Percentiles rank a stretch among this genome's conserved stretches.
These are phyloP conservation scores for Lampropteryx suffumata DNA, from an alignment of 2,888 invertebrate species.

Conservation along the genomic window DNA sequence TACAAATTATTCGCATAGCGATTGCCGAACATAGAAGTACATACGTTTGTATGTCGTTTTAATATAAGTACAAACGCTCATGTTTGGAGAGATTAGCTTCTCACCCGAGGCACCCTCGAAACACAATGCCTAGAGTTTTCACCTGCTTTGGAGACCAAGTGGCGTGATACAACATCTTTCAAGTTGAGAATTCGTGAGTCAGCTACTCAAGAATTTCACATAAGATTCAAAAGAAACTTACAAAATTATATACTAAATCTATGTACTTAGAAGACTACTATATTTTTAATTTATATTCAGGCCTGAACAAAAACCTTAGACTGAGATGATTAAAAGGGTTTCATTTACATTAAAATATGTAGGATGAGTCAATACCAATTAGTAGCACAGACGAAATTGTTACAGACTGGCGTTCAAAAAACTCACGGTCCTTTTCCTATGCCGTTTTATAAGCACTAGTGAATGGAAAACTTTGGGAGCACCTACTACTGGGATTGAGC, in stretches of 20 bases:
- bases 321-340: background rate
- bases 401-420: too few species aligned
- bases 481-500: too few species aligned
- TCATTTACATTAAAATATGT: slow-evolving; percentile 1
- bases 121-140: slow-evolving; percentile 15
- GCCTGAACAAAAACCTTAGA: background rate
- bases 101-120: slow-evolving; percentile 1
- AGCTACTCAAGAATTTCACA: background rate
- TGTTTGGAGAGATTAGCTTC: background rate
- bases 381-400: background rate
- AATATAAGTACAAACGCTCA: too few species aligned
- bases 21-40: too few species aligned
- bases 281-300: background rate
- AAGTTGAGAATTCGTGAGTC: slow-evolving; percentile 1
- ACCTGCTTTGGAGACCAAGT: slow-evolving; percentile 14
- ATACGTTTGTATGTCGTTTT: too few species aligned
- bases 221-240: too few species aligned
- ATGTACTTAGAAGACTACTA: background rate
- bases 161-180: slow-evolving; percentile 10
- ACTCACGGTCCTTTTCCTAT: too few species aligned
- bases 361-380: slow-evolving; percentile 10
- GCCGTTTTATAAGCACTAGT: too few species aligned
- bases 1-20: too few species aligned
- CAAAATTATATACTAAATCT: too few species aligned
- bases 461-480: too few species aligned